phyloP scores from a whole-genome alignment of 1,140 invertebrate genomes.

The Dendrolimus punctatus region DNA sequence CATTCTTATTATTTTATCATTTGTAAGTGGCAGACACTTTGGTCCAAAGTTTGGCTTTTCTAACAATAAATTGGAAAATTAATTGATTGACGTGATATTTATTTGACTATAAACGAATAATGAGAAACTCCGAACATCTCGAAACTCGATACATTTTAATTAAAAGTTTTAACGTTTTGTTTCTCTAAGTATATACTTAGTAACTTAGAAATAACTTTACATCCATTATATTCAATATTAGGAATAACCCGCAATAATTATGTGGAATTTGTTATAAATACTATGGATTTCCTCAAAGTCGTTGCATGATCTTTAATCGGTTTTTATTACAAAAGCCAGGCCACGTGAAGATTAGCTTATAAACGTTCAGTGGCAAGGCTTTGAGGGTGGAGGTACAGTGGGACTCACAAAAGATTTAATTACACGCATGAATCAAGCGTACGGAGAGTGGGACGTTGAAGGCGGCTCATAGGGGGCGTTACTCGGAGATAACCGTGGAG shows the following conservation, averaged over 20 bases:
- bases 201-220: constrained; percentile 34
- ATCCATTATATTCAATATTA: not conserved
- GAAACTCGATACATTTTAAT: constrained; percentile 58
- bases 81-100: constrained; percentile 43
- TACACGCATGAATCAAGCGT: constrained; percentile 68
- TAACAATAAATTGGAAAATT: constrained; percentile 51
- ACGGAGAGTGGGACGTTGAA: constrained; percentile 23
- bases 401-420: constrained; percentile 68
- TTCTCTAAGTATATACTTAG: constrained; percentile 26
- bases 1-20: constrained; percentile 1
- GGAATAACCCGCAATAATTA: too few relatives aligned
- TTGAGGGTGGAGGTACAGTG: constrained; percentile 32
- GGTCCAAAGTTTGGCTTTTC: constrained; percentile 30
- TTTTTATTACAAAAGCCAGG: not conserved
- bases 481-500: constrained; percentile 39
- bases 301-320: not conserved
- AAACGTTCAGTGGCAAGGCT: constrained; percentile 33
- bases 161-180: constrained; percentile 53
- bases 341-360: constrained; percentile 28
- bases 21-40: constrained; percentile 11
- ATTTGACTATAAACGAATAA: constrained; percentile 45
- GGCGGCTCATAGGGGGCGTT: constrained; percentile 19
- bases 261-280: too few relatives aligned
- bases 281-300: not conserved
- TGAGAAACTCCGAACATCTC: constrained; percentile 40